phyloP scores from a whole-genome alignment of 2,113 vertebrate genomes.

The western clawed frog (Xenopus tropicalis) region UCB_Xtro_10.0 CM004448.2:63417001-63417500 shows the following conservation, averaged over 20 bases:
- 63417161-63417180: neutral
- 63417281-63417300: constrained; percentile 5
- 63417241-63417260: constrained; percentile 49
- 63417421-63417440: too few species aligned
- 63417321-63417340: too few species aligned
- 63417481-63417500: too few species aligned
- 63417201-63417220: constrained; percentile 7
- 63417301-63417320: constrained; percentile 4
- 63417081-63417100: neutral
- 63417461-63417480: too few species aligned
- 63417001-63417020: neutral
- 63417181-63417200: neutral
- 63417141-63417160: neutral
- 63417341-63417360: too few species aligned
- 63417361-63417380: too few species aligned
- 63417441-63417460: too few species aligned
- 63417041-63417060: too few species aligned
- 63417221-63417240: constrained; percentile 34
- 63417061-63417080: constrained; percentile 9
- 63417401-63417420: too few species aligned
- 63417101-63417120: neutral
- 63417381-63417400: too few species aligned
- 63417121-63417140: too few species aligned
- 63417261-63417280: constrained; percentile 8
- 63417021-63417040: constrained; percentile 2